Evolutionary conservation across 2,113 vertebrate species (phyloP).

Genomic region (Pontoporia blainvillei): DNA sequence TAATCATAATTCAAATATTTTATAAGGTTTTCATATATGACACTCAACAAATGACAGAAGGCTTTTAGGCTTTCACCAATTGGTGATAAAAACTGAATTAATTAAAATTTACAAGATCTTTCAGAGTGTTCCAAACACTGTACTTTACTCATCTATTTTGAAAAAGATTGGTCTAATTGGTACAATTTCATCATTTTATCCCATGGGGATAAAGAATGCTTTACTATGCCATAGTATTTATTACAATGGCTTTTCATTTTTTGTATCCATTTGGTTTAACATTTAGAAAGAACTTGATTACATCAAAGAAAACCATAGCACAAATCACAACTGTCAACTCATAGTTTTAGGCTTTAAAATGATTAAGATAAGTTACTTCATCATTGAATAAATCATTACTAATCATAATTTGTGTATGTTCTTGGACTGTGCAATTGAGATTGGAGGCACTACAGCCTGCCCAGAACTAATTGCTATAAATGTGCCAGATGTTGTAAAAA

Average conservation of each 20-base stretch:
- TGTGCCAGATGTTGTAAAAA: slow-evolving; percentile 80
- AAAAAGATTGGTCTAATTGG: slow-evolving; percentile 40
- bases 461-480: slow-evolving; percentile 82
- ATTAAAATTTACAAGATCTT: slow-evolving; percentile 37
- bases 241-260: slow-evolving; percentile 29
- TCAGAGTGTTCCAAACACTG: background rate
- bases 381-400: slow-evolving; percentile 78
- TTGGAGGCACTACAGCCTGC: slow-evolving; percentile 70
- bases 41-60: background rate
- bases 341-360: slow-evolving; percentile 59
- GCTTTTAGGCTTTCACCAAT: slow-evolving; percentile 21
- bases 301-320: slow-evolving; percentile 60
- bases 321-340: slow-evolving; percentile 68
- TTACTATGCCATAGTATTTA: background rate
- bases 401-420: slow-evolving; percentile 76
- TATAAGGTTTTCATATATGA: slow-evolving; percentile 37
- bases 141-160: slow-evolving; percentile 20
- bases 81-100: background rate
- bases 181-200: slow-evolving; percentile 4
- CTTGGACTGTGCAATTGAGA: slow-evolving; percentile 70
- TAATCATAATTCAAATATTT: slow-evolving; percentile 45
- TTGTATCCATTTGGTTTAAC: slow-evolving; percentile 32
- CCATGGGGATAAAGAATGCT: background rate
- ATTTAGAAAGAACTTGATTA: slow-evolving; percentile 57
- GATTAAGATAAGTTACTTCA: slow-evolving; percentile 78